Conservation (phyloP, 2,113 vertebrate genomes). For the Nothocercus nigrocapillus region DNA sequence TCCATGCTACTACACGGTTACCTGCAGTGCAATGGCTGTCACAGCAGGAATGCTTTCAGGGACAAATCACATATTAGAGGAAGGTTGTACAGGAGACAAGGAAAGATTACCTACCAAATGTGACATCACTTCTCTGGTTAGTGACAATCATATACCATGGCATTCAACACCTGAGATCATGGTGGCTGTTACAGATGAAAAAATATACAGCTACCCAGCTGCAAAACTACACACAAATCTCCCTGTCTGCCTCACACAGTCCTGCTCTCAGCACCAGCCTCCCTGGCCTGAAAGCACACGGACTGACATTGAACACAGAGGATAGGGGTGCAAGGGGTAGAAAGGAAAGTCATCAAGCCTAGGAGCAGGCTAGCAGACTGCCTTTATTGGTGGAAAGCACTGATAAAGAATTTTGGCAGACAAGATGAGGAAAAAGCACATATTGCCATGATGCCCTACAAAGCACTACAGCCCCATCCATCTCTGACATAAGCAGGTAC, state of each 20-base stretch:
- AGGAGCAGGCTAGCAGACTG: background rate
- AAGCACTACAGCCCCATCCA: background rate
- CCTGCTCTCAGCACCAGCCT: background rate
- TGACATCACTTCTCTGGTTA: background rate
- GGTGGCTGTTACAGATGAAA: background rate
- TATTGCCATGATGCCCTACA: background rate
- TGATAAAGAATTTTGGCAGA: background rate
- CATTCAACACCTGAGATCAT: background rate
- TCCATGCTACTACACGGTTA: background rate
- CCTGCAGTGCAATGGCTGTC: rapidly evolving
- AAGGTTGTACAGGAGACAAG: background rate
- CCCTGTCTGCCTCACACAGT: too few relatives aligned
- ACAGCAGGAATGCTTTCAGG: background rate
- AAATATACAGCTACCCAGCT: background rate
- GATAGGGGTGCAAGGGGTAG: background rate
- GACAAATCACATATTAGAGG: background rate
- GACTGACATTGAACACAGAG: background rate
- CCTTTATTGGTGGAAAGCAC: background rate
- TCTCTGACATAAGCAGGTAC: slow-evolving; percentile 62
- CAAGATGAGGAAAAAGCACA: background rate
- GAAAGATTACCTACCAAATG: background rate
- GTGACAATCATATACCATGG: rapidly evolving
- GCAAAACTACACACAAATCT: background rate
- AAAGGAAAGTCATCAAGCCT: background rate
- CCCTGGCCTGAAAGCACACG: rapidly evolving